A percentile compares a stretch with the other conserved stretches of the same genome.
These are phyloP conservation scores for Malaclemys terrapin DNA, from an alignment of 2,113 vertebrate genomes.

Conservation along the genomic window DNA sequence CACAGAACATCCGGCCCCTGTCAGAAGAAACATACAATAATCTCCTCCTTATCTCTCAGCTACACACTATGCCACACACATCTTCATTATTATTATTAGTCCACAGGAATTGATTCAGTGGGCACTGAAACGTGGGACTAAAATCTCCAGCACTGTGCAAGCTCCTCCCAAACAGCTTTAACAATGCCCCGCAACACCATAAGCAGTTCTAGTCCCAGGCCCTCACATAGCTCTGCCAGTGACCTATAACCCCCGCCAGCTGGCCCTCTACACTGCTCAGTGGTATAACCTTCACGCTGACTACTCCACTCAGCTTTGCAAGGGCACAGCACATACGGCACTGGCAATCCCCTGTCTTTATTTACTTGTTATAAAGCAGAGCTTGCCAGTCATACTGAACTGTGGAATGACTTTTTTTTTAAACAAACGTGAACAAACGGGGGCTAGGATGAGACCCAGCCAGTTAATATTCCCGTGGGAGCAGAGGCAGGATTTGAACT, in stretches of 20 bases:
- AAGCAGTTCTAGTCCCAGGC: not conserved
- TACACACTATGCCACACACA: accelerated
- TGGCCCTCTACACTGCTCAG: not conserved
- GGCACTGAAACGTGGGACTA: accelerated
- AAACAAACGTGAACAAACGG: not conserved
- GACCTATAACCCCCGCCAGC: not conserved
- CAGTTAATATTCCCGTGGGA: not conserved
- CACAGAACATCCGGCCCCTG: not conserved
- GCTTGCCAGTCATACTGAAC: not conserved
- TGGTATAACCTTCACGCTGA: not conserved
- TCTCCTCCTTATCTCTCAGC: not conserved
- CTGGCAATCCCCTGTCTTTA: not conserved
- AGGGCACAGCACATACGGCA: not conserved
- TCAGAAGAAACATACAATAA: not conserved
- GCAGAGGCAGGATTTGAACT: not conserved
- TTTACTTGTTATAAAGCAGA: not conserved
- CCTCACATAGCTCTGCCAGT: not conserved
- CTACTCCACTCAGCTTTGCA: not conserved
- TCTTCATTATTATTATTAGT: not conserved
- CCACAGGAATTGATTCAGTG: not conserved
- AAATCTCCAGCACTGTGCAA: not conserved
- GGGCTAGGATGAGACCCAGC: not conserved
- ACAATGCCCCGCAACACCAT: not conserved
- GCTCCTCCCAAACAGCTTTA: accelerated
- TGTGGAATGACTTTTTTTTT: not conserved